A percentile compares a stretch with the other conserved stretches of the same genome.
Conservation (phyloP, 1,140 invertebrate species). For the Colletes latitarsis region DNA sequence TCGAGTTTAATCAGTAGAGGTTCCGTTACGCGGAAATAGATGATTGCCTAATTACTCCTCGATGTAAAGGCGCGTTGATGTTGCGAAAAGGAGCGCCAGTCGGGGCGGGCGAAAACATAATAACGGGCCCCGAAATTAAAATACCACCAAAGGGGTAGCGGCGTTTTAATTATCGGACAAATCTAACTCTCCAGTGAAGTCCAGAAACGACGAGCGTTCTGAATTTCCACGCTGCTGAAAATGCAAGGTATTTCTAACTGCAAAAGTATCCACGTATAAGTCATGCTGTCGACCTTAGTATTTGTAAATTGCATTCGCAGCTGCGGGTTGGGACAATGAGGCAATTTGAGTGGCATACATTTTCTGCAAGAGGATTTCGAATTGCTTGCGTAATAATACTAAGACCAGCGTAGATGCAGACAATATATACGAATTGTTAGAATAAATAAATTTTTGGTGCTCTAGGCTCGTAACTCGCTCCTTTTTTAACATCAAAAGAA, state of each 20-base stretch:
- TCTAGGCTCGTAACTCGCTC: too few relatives aligned
- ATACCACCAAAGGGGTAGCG: neutral
- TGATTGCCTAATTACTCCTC: constrained; percentile 1
- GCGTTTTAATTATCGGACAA: constrained; percentile 26
- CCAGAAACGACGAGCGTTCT: neutral
- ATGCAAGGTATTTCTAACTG: constrained; percentile 11
- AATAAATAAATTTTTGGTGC: too few relatives aligned
- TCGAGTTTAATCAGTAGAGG: neutral
- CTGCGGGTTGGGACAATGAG: constrained; percentile 15
- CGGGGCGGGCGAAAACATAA: neutral
- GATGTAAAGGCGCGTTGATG: neutral
- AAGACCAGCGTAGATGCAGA: neutral
- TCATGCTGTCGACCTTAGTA: constrained; percentile 24
- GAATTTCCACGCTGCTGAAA: constrained; percentile 12
- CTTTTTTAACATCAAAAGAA: too few relatives aligned
- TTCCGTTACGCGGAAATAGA: neutral
- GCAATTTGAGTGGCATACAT: constrained; percentile 23
- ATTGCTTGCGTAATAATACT: neutral
- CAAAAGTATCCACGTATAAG: constrained; percentile 18
- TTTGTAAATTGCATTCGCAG: constrained; percentile 37
- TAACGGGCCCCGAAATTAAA: neutral
- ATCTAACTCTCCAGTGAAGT: constrained; percentile 5
- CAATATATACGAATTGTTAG: neutral
- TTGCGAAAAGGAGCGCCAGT: too few relatives aligned
- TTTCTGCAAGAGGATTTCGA: neutral